phyloP scores from a whole-genome alignment of 2,797 vertebrate genomes.

The Microhierax caerulescens region DNA sequence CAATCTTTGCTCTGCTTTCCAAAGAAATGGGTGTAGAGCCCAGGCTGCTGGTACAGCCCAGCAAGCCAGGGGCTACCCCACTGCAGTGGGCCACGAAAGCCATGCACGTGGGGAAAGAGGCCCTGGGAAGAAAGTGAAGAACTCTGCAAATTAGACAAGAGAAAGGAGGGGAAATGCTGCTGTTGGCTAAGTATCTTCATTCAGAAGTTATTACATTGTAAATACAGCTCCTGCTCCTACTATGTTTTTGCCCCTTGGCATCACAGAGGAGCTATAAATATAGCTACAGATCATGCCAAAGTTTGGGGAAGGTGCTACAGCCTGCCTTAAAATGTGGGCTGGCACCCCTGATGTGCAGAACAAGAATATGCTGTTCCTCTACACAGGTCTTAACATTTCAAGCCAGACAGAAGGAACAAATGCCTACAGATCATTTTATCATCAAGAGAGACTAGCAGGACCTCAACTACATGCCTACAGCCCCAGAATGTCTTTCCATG shows the following conservation, averaged over 20 bases:
- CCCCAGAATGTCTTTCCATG: not conserved
- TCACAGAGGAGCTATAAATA: not conserved
- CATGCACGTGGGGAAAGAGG: not conserved
- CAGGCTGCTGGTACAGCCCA: not conserved
- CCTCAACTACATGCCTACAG: not conserved
- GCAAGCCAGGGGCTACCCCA: not conserved
- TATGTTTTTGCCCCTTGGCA: slow-evolving; percentile 1
- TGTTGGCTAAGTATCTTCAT: not conserved
- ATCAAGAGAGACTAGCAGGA: not conserved
- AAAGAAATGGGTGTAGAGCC: not conserved
- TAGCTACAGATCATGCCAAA: not conserved
- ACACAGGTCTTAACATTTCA: not conserved
- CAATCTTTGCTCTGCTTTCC: not conserved
- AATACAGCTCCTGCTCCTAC: not conserved
- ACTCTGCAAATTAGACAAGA: not conserved
- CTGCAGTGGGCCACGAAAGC: not conserved
- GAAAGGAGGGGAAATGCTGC: not conserved
- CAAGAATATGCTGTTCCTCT: slow-evolving; percentile 14
- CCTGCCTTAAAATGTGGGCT: not conserved
- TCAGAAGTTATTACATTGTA: not conserved
- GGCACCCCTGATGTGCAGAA: not conserved
- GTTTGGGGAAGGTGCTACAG: slow-evolving; percentile 4
- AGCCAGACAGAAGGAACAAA: slow-evolving; percentile 4
- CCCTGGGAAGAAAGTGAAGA: not conserved
- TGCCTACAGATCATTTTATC: slow-evolving; percentile 15